Evolutionary conservation across 2,797 vertebrate species (phyloP), one percentile per base, ranked within the genome.

Genomic region (Sternarchorhynchus goeldii): DNA sequence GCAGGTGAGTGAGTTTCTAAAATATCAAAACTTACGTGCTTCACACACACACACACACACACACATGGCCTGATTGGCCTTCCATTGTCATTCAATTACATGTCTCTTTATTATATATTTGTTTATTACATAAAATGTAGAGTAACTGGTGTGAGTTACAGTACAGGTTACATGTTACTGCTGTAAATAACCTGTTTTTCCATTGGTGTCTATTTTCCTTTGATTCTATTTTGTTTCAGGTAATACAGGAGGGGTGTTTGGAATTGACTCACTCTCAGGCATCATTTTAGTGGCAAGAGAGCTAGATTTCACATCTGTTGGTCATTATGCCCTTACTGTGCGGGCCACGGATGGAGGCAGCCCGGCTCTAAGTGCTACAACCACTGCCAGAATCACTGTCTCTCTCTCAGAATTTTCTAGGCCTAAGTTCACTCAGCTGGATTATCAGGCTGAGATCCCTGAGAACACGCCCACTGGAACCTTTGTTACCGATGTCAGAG

Each of bases 361-460:
- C 45, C 96, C 95, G 82, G 91, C 95, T 0, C 89, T 98, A 92
- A 96, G 94, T 81, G 94, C 96, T 85, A 91, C 95, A 21, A 91
- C 96, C 8, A 92, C 94, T 8, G 95, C 93, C 58, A 94, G 87
- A 65, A 89, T 99, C 83, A 83, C 92, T 62, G 89, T 99, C 81
- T 95, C 94, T 0, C 85, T 99, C 71, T 97, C 97, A 0, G 95
- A 97, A 82, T 94, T 95, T 3, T 97, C 96, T 83, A 89, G 89
- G 36, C 97, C 98, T 6, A 96, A 94, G 88, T 99, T 99, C 87
- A 89, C 93, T 53, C 93, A 92, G 74, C 94, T 89, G 82, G 96
- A 99, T 64, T 99, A 97, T 82, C 95, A 95, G 66, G 79, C 94
- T 53, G 97, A 99, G 91, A 93, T 99, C 77, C 94, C 93, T 79